phyloP scores from a whole-genome alignment of 1,140 invertebrate genomes.

The Bombus ignitus region DNA sequence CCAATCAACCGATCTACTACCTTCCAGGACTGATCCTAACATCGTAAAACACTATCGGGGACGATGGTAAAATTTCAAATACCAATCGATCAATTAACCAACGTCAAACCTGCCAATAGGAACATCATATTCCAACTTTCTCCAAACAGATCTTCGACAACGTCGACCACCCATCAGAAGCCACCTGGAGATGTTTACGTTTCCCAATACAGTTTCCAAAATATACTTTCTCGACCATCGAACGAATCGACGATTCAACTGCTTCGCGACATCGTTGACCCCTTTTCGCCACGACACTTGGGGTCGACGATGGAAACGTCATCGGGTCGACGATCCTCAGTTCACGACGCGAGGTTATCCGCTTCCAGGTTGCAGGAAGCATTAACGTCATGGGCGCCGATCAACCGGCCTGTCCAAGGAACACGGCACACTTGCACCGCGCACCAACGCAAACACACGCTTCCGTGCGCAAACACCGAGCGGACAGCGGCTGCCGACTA shows the following conservation, averaged over 20 bases:
- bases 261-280: not conserved
- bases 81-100: conserved; percentile 10
- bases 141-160: not conserved
- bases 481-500: not conserved
- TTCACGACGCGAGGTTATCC: conserved; percentile 28
- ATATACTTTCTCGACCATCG: conserved; percentile 10
- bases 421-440: conserved; percentile 35
- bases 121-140: not conserved
- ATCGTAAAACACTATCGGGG: not conserved
- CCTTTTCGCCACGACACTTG: conserved; percentile 1
- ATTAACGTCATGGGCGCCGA: conserved; percentile 44
- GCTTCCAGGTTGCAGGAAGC: conserved; percentile 53
- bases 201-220: conserved; percentile 10
- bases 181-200: not conserved
- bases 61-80: not conserved
- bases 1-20: not conserved
- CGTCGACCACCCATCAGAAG: not conserved
- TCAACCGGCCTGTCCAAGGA: conserved; percentile 44
- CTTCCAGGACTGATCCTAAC: not conserved
- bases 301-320: conserved; percentile 9
- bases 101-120: not conserved
- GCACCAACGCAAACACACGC: conserved; percentile 33
- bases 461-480: conserved; percentile 27
- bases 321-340: not conserved
- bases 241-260: not conserved